phyloP scores from a whole-genome alignment of 2,888 invertebrate genomes.

The Acheta domesticus region DNA sequence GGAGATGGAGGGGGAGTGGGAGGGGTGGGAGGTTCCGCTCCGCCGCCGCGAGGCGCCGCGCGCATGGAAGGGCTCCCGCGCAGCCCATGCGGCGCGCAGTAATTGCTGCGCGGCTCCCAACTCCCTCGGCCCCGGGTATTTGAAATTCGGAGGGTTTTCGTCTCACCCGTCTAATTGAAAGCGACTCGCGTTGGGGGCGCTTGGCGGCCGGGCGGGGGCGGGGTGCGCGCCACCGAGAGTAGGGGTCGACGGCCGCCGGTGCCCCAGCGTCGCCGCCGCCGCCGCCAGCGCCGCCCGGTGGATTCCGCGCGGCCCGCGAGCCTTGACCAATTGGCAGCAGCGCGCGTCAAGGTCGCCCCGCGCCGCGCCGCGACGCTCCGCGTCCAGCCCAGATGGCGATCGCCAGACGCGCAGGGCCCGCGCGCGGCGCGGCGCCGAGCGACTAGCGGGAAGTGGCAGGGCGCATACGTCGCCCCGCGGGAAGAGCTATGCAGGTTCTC shows the following conservation, averaged over 20 bases:
- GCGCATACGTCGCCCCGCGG: neutral
- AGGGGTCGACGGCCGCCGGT: slow-evolving; percentile 1
- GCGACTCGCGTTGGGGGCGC: too few relatives aligned
- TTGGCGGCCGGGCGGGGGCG: too few relatives aligned
- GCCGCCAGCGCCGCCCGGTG: neutral
- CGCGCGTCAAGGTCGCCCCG: neutral
- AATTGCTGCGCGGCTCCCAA: too few relatives aligned
- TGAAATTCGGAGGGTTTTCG: neutral
- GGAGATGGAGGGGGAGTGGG: too few relatives aligned
- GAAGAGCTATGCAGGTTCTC: too few relatives aligned
- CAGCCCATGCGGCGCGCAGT: too few relatives aligned
- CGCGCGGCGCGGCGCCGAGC: neutral
- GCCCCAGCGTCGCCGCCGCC: neutral
- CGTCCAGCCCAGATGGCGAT: neutral
- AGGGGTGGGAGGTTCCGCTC: too few relatives aligned
- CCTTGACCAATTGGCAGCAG: neutral
- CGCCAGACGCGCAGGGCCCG: neutral
- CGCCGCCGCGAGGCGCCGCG: too few relatives aligned
- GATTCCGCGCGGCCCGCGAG: slow-evolving; percentile 12
- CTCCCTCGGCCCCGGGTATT: neutral
- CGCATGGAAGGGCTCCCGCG: too few relatives aligned
- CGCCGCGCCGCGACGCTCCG: neutral
- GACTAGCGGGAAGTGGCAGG: neutral
- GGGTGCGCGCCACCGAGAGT: neutral
- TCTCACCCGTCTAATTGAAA: neutral